phyloP scores from a whole-genome alignment of 2,888 invertebrate species.

The Melanostoma scalare region DNA sequence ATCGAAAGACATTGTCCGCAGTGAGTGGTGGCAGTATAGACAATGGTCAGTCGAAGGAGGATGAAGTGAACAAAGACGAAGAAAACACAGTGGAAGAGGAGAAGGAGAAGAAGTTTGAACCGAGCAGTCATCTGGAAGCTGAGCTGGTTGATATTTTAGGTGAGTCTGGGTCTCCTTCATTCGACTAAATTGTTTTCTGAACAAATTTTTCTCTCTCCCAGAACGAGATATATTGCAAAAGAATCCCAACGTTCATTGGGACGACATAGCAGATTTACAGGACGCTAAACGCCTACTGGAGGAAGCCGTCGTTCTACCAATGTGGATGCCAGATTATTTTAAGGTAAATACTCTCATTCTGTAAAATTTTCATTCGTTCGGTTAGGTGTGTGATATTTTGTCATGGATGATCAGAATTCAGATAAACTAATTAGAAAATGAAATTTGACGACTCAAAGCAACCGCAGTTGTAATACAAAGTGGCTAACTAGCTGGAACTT shows the following conservation, averaged over 20 bases:
- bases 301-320: conserved; percentile 98
- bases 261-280: conserved; percentile 94
- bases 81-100: conserved; percentile 87
- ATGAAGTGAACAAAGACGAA: conserved; percentile 85
- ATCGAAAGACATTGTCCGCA: conserved; percentile 40
- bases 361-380: not conserved
- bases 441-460: conserved; percentile 6
- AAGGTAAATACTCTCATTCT: conserved; percentile 85
- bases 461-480: not conserved
- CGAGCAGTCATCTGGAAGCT: conserved; percentile 89
- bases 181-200: not conserved
- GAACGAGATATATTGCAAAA: conserved; percentile 98
- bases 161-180: conserved; percentile 77
- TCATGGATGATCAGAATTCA: not conserved
- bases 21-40: conserved; percentile 64
- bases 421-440: conserved; percentile 22
- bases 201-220: conserved; percentile 76
- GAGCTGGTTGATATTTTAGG: conserved; percentile 96
- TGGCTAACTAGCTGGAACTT: not conserved
- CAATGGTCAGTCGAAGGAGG: conserved; percentile 82
- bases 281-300: conserved; percentile 95
- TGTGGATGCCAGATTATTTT: conserved; percentile 99
- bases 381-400: not conserved
- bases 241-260: conserved; percentile 98
- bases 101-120: conserved; percentile 93